phyloP scores from a whole-genome alignment of 2,888 invertebrate genomes.

The Dicyrtoma fusca region DNA sequence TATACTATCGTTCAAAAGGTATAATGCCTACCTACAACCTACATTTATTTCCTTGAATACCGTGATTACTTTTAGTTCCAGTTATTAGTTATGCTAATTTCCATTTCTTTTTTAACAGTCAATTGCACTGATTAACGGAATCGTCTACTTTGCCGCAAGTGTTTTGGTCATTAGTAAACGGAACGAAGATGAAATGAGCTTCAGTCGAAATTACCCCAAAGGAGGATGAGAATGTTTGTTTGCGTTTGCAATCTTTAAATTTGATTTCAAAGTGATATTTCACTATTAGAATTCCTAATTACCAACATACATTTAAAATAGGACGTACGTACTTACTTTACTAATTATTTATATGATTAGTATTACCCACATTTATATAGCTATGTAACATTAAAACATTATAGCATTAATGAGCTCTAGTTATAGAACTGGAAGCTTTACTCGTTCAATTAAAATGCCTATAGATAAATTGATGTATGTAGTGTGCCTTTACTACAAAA shows the following conservation, averaged over 20 bases:
- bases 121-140: constrained; percentile 43
- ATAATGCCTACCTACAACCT: neutral
- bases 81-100: neutral
- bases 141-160: constrained; percentile 41
- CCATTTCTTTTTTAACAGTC: constrained; percentile 39
- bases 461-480: no score
- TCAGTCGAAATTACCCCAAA: constrained; percentile 18
- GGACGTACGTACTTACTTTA: no score
- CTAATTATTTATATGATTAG: no score
- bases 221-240: constrained; percentile 7
- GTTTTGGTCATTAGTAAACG: constrained; percentile 22
- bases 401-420: no score
- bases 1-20: neutral
- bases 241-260: constrained; percentile 18
- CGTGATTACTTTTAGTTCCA: neutral
- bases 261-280: neutral
- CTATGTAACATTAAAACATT: no score
- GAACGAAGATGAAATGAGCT: constrained; percentile 35
- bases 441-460: no score
- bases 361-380: no score
- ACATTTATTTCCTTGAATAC: neutral
- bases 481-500: no score
- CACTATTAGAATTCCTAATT: no score
- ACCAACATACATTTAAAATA: no score
- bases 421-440: no score